Base-by-base conservation (phyloP, 1,140 invertebrate genomes). In the Sminthurinus signatus region DNA sequence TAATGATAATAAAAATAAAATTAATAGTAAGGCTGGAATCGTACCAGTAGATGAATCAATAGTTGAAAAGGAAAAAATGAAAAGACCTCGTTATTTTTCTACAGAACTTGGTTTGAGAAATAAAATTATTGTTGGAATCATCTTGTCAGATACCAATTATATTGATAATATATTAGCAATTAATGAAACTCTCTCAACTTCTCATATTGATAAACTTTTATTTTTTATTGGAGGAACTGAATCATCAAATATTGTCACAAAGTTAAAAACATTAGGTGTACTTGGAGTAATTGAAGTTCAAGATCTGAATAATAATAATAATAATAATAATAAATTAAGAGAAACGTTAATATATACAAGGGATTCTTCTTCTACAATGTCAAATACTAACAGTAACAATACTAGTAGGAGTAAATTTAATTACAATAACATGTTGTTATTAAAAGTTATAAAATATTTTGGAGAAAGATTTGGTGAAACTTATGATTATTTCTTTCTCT, bases 21-120 rank as follows among this genome's bases (percentile, higher is more conserved):
- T n/a, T 29, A 10, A 15, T 12, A 28, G 25, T n/a, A 4, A 31
- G 36, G 4, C 10, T 19, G 27, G n/a, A 19, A 19, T 12, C 23
- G 43, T 25, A 12, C 8, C 3, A 48, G 19, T 5, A 23, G 4
- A 51, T 58, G 17, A 8, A 31, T 8, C 14, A 12, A 12, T 17
- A 10, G 17, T 15, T 17, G 19, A 15, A 25, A 55, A 55, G 36
- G 15, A n/a, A 29, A 42, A 44, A 54, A 17, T 50, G 28, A 64
- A 32, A 57, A n/a, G 93, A 5, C 92, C 92, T 1, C 80, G 92
- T 31, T 96, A 93, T 79, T 94, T 93, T 76, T 91, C 88, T 15
- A 93, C 91, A 0, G 93, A 96, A 77, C 81, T 97, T 32, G 91
- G 90, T 1, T 93, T 97, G 51, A 81, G 86, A 50, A 88, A 93